Base-by-base conservation (phyloP, 2,888 invertebrate species). In the Escarpia spicata region DNA sequence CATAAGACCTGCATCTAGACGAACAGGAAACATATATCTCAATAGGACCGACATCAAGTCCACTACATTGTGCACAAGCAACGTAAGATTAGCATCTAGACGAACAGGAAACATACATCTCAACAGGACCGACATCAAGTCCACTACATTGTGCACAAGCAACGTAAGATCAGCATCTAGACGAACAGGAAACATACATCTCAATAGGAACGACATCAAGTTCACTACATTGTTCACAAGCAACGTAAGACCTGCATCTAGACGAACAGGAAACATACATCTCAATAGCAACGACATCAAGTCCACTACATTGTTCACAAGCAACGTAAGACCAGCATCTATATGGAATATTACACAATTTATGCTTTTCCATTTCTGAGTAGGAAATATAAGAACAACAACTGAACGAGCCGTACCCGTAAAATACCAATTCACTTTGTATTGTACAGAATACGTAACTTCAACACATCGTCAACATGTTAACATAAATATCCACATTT, bases 191-290 rank as follows among this genome's bases (percentile, higher is more conserved):
- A 75, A 26, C 75, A 26, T 8, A 75, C 75, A 75, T 26, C 6
- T 75, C 75, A 75, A 75, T 9, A 52, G 12, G 15, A 52, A 9
- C 52, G 15, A 4, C 52, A 52, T 52, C 52, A 52, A 2, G 52
- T 52, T 1, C 52, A 52, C 52, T 52, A 52, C 15, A 52, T 52
- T 9, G 9, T 52, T 3, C 15, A 52, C 15, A 52, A n/a, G 6
- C 95, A 12, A 95, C 94, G 37, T 94, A 94, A 9, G 95, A 95
- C 93, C 94, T 94, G 92, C 95, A 95, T 12, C 95, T 95, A 91
- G 31, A 89, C 75, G 8, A 92, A 52, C 26, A 19, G 75, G 6
- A 75, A 75, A 26, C 75, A 26, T 8, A 75, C 75, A 75, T 26
- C 6, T 75, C 75, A 75, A 75, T 9, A 52, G 12, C 0, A 52